These are phyloP conservation scores for Tolypeutes matacus DNA, from an alignment of 2,797 vertebrate genomes.

Conservation along the genomic window DNA sequence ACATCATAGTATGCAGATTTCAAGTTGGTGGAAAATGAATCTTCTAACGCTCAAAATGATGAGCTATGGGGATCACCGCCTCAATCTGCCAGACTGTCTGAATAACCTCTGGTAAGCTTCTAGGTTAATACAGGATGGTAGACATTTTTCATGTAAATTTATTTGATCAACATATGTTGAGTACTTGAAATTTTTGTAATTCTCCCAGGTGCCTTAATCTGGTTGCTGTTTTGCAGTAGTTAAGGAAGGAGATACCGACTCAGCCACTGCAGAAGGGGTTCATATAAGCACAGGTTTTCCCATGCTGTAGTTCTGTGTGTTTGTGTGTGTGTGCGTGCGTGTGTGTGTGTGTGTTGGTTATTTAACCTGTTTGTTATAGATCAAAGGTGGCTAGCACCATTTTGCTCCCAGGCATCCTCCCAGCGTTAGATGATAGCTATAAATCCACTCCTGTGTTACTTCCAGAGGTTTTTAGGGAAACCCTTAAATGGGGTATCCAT, in stretches of 20 bases:
- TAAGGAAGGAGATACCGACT: neutral
- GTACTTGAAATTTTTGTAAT: neutral
- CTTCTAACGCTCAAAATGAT: conserved; percentile 39
- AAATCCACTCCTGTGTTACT: neutral
- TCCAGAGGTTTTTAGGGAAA: neutral
- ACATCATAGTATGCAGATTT: conserved; percentile 41
- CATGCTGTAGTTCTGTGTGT: neutral
- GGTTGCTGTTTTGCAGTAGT: neutral
- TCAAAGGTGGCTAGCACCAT: neutral
- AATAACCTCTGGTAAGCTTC: neutral
- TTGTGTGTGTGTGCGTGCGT: no score
- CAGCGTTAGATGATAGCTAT: neutral
- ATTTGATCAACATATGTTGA: neutral
- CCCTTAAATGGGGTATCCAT: neutral
- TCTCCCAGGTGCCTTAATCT: neutral
- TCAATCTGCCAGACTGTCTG: neutral
- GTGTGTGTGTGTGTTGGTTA: no score
- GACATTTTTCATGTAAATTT: neutral
- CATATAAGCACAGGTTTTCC: neutral
- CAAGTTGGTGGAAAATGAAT: conserved; percentile 25
- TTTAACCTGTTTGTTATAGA: neutral
- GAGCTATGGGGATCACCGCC: neutral
- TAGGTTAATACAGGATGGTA: conserved; percentile 4
- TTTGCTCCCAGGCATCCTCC: neutral
- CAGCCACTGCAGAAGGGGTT: neutral